Conservation (phyloP, 2,888 invertebrate genomes). For the Cetonia aurata region DNA sequence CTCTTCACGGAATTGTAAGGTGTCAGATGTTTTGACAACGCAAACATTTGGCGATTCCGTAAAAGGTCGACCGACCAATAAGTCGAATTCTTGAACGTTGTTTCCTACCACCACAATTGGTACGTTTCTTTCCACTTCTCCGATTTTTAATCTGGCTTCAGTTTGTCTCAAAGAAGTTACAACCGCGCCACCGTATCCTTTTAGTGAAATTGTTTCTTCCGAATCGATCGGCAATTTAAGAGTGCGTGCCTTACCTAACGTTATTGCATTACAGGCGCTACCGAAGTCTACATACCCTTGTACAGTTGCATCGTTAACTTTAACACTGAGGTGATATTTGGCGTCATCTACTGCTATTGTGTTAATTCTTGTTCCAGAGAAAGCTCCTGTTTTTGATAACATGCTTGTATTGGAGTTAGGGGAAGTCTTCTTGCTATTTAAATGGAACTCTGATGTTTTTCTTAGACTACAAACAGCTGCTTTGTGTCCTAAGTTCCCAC, state of each 20-base stretch:
- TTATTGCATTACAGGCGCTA: slow-evolving; percentile 30
- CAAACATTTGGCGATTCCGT: slow-evolving; percentile 24
- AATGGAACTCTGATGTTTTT: background rate
- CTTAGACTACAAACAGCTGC: background rate
- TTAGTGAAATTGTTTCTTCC: slow-evolving; percentile 15
- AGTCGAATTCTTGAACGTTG: slow-evolving; percentile 22
- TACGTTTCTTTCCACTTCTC: slow-evolving; percentile 23
- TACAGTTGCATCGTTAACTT: slow-evolving; percentile 2
- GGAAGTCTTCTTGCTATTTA: slow-evolving; percentile 1
- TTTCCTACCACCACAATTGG: slow-evolving; percentile 16
- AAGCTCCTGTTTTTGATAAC: slow-evolving; percentile 9
- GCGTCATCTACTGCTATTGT: slow-evolving; percentile 17
- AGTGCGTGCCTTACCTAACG: slow-evolving; percentile 1
- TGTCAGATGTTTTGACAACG: too few species aligned
- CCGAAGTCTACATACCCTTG: slow-evolving; percentile 23
- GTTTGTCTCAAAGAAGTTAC: slow-evolving; percentile 15
- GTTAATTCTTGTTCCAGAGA: background rate
- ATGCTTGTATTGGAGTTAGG: slow-evolving; percentile 12
- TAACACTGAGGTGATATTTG: slow-evolving; percentile 11
- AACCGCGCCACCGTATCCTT: slow-evolving; percentile 13
- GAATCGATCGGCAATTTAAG: slow-evolving; percentile 14
- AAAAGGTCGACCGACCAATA: slow-evolving; percentile 31
- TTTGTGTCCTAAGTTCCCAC: slow-evolving; percentile 8
- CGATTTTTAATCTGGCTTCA: slow-evolving; percentile 17
- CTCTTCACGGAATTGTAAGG: too few species aligned